Percentiles rank a stretch among this genome's conserved stretches.
phyloP scores from a whole-genome alignment of 2,888 invertebrate genomes.

The Odontomyia ornata region DNA sequence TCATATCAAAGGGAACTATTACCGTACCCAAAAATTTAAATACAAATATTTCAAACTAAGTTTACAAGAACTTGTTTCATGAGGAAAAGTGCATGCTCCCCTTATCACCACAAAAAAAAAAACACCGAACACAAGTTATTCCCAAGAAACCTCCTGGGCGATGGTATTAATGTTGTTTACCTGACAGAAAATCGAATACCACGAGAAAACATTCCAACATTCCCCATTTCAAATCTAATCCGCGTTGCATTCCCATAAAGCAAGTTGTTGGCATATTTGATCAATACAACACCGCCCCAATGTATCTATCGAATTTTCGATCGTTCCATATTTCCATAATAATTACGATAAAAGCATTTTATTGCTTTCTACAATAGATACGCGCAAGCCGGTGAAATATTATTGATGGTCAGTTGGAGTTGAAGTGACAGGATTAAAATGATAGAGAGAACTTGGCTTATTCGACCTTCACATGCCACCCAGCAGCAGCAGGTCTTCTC shows the following conservation, averaged over 20 bases:
- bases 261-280: too few relatives aligned
- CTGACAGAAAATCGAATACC: too few relatives aligned
- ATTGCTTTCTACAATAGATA: conserved; percentile 32
- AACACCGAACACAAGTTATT: too few relatives aligned
- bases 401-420: conserved; percentile 10
- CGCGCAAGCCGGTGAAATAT: neutral
- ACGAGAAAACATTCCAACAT: neutral
- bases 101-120: too few relatives aligned
- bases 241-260: neutral
- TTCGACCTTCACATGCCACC: conserved; percentile 34
- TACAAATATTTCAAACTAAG: too few relatives aligned
- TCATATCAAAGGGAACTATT: too few relatives aligned
- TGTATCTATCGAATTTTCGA: neutral
- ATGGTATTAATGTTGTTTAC: too few relatives aligned
- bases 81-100: too few relatives aligned
- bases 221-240: neutral
- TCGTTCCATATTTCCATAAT: conserved; percentile 37
- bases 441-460: neutral
- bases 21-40: too few relatives aligned
- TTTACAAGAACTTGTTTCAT: too few relatives aligned
- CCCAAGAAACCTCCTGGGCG: too few relatives aligned
- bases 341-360: conserved; percentile 36
- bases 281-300: neutral
- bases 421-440: conserved; percentile 32
- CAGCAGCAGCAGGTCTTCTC: conserved; percentile 9